phyloP scores from a whole-genome alignment of 2,888 invertebrate species.

The Clostera curtula region DNA sequence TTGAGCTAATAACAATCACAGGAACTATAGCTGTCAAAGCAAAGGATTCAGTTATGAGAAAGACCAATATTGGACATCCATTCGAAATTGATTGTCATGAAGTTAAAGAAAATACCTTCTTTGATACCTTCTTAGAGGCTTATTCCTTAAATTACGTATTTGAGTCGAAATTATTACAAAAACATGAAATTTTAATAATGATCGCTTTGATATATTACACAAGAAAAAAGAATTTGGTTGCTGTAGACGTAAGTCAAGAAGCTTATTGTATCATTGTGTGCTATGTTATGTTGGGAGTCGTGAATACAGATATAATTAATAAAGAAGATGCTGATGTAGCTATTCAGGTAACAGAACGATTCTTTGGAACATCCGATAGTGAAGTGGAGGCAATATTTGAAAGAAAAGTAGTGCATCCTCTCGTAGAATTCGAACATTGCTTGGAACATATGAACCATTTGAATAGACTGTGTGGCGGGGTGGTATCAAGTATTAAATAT shows the following conservation, averaged over 20 bases:
- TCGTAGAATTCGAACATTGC: constrained; percentile 31
- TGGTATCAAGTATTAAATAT: constrained; percentile 21
- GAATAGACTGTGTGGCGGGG: constrained; percentile 31
- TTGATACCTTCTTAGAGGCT: constrained; percentile 13
- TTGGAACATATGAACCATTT: constrained; percentile 30
- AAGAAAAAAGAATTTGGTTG: constrained; percentile 14
- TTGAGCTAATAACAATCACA: constrained; percentile 3
- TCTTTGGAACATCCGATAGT: constrained; percentile 7
- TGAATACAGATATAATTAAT: not conserved
- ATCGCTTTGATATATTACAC: constrained; percentile 29
- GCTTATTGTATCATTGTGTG: constrained; percentile 27
- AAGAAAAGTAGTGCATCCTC: constrained; percentile 13
- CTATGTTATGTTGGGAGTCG: constrained; percentile 21
- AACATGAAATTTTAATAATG: constrained; percentile 25
- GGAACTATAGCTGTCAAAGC: not conserved
- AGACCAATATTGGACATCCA: constrained; percentile 10
- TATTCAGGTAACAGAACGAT: constrained; percentile 1
- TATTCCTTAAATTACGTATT: constrained; percentile 11
- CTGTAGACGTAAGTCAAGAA: constrained; percentile 11
- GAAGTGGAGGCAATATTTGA: constrained; percentile 18
- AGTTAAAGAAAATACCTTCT: constrained; percentile 9
- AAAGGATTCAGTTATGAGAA: not conserved
- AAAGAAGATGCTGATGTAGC: constrained; percentile 3
- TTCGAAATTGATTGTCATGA: constrained; percentile 37
- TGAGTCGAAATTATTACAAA: constrained; percentile 19